Percentiles rank a stretch among this genome's conserved stretches.
phyloP scores from a whole-genome alignment of 2,113 vertebrate species.

The Astur gentilis region DNA sequence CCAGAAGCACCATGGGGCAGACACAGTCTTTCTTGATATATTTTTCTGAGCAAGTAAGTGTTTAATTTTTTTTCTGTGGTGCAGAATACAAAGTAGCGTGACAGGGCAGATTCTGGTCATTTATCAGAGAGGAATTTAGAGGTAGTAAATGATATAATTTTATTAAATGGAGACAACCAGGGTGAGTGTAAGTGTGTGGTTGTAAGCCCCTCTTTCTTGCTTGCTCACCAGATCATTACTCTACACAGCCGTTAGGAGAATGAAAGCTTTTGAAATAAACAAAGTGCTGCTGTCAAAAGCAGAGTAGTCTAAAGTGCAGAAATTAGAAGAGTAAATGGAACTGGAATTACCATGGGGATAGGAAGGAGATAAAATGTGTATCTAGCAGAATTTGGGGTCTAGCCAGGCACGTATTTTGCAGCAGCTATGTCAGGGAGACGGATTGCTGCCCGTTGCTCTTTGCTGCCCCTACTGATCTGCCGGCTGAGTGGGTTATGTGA shows the following conservation, averaged over 20 bases:
- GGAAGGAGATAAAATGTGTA: neutral
- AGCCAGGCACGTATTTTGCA: neutral
- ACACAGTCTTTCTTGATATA: neutral
- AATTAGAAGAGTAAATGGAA: constrained; percentile 49
- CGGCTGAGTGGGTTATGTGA: neutral
- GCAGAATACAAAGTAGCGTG: neutral
- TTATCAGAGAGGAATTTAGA: neutral
- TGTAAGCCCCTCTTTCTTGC: neutral
- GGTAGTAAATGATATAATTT: neutral
- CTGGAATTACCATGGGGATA: neutral
- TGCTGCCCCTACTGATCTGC: constrained; percentile 21
- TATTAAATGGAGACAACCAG: neutral
- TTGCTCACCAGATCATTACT: constrained; percentile 18
- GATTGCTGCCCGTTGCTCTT: neutral
- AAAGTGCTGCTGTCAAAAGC: constrained; percentile 46
- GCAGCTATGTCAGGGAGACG: neutral
- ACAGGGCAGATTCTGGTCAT: neutral
- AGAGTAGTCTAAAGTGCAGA: constrained; percentile 21
- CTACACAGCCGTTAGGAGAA: neutral
- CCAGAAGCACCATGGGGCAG: neutral
- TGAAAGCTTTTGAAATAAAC: constrained; percentile 46
- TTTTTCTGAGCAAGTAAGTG: neutral
- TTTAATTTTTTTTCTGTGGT: neutral
- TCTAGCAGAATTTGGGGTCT: neutral
- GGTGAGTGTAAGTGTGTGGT: neutral